A percentile compares a stretch with the other conserved stretches of the same genome.
These are phyloP conservation scores for Drosophila kanapiae DNA, from an alignment of 1,140 invertebrate species.

Conservation along the genomic window DNA sequence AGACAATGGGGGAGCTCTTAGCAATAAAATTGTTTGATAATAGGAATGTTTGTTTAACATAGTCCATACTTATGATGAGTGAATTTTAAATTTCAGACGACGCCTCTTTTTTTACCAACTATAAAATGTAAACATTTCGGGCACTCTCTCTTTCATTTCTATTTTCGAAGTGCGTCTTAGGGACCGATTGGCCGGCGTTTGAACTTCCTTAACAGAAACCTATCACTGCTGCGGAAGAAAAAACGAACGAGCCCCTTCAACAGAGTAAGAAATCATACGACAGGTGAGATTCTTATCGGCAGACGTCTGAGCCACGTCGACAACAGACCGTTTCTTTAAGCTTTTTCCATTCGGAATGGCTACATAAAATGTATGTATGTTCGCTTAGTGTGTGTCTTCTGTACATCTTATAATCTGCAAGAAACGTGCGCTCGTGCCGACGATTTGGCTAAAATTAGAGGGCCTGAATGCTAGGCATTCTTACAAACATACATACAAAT, in stretches of 20 bases:
- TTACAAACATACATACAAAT: not conserved
- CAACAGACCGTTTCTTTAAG: conserved; percentile 3
- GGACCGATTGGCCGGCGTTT: not conserved
- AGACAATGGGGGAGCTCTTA: not conserved
- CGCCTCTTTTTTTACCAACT: no score
- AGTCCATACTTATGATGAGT: no score
- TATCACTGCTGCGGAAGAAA: not conserved
- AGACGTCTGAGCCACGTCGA: conserved; percentile 19
- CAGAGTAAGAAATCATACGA: conserved; percentile 21
- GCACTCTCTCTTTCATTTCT: conserved; percentile 6
- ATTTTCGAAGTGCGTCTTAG: conserved; percentile 6
- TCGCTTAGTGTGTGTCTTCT: conserved; percentile 4
- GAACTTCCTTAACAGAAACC: not conserved
- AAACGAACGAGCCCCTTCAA: conserved; percentile 4
- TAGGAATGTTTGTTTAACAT: conserved; percentile 19
- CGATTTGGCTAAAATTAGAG: conserved; percentile 56
- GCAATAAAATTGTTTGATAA: conserved; percentile 15
- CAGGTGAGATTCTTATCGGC: conserved; percentile 37
- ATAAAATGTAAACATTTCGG: no score
- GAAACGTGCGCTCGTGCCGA: conserved; percentile 43
- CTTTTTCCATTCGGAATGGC: not conserved
- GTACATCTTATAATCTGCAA: conserved; percentile 41
- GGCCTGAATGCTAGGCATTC: conserved; percentile 6
- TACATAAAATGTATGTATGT: not conserved
- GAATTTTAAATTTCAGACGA: no score